Percentiles rank a stretch among this genome's conserved stretches.
phyloP scores from a whole-genome alignment of 2,888 invertebrate species.

The Sphaerophoria rueppellii region DNA sequence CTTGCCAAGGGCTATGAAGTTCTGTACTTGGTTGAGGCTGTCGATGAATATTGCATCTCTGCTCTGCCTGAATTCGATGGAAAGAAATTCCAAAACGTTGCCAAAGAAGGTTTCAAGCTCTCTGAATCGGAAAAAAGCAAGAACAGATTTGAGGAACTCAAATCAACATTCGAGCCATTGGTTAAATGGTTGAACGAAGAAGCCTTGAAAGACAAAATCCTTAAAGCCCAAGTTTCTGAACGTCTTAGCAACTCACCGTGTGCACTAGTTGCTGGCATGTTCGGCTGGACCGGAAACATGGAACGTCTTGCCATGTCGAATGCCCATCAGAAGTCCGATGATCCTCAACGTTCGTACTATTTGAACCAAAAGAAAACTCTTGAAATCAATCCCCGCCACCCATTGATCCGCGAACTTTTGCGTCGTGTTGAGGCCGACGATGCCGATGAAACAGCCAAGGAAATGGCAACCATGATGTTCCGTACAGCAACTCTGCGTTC shows the following conservation, averaged over 20 bases:
- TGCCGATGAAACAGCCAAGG: constrained; percentile 89
- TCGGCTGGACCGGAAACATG: constrained; percentile 99
- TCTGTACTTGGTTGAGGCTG: constrained; percentile 96
- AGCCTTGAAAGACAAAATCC: constrained; percentile 89
- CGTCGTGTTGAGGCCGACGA: constrained; percentile 90
- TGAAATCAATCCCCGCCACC: constrained; percentile 99
- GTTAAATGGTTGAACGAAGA: constrained; percentile 94
- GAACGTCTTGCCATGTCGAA: constrained; percentile 97
- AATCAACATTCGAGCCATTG: constrained; percentile 92
- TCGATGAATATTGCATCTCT: constrained; percentile 98
- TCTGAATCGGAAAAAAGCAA: constrained; percentile 88
- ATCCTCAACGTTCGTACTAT: constrained; percentile 93
- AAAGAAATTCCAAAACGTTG: constrained; percentile 99
- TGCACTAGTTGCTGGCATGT: constrained; percentile 97
- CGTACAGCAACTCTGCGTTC: constrained; percentile 96
- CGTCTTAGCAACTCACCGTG: constrained; percentile 96
- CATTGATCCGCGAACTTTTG: constrained; percentile 95
- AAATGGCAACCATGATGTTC: constrained; percentile 94
- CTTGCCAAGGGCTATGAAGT: constrained; percentile 97
- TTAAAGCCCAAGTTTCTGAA: constrained; percentile 93
- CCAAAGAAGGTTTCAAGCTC: constrained; percentile 97
- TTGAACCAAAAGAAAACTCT: constrained; percentile 97
- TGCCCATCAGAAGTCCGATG: constrained; percentile 97
- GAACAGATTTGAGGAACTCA: constrained; percentile 89
- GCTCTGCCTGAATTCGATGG: constrained; percentile 98